Evolutionary conservation across 92 coral and sea anemone genomes (phyloP).

Genomic region (Hydrozoanthus gracilis): DNA sequence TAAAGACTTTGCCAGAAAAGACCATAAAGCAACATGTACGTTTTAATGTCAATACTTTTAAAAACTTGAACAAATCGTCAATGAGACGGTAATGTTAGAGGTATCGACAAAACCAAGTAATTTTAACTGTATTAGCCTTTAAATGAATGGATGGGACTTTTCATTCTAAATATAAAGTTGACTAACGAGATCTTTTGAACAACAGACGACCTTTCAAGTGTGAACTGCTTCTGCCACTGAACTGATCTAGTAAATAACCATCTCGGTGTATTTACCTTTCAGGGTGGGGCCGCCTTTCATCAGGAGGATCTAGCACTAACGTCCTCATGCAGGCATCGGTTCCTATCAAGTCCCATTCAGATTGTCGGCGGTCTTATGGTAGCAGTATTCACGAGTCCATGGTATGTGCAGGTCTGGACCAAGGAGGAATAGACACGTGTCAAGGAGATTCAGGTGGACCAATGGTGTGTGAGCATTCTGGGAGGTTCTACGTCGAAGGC

Average conservation of each 20-base stretch:
- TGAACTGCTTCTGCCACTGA: not conserved
- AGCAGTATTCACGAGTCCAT: slow-evolving; percentile 20
- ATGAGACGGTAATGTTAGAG: too few relatives aligned
- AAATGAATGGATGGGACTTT: too few relatives aligned
- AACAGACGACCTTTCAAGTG: not conserved
- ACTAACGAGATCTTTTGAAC: not conserved
- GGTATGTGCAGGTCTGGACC: slow-evolving; percentile 32
- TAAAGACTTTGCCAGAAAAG: too few relatives aligned
- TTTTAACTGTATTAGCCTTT: too few relatives aligned
- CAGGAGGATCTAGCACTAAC: slow-evolving; percentile 10
- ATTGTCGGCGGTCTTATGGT: slow-evolving; percentile 17
- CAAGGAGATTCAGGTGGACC: slow-evolving; percentile 28
- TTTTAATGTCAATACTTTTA: too few relatives aligned
- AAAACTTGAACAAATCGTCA: too few relatives aligned
- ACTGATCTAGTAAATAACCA: not conserved
- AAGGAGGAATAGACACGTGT: slow-evolving; percentile 21
- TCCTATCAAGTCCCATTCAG: slow-evolving; percentile 24
- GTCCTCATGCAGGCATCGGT: slow-evolving; percentile 25
- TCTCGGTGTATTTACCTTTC: not conserved
- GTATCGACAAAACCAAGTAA: too few relatives aligned
- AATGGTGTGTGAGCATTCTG: slow-evolving; percentile 29
- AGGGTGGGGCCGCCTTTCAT: slow-evolving; percentile 21
- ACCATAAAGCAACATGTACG: too few relatives aligned
- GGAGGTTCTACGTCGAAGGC: slow-evolving; percentile 18
- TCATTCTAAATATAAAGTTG: too few relatives aligned